A percentile compares a stretch with the other conserved stretches of the same genome.
phyloP scores from a whole-genome alignment of 2,797 vertebrate species.

The Serranus cabrilla region DNA sequence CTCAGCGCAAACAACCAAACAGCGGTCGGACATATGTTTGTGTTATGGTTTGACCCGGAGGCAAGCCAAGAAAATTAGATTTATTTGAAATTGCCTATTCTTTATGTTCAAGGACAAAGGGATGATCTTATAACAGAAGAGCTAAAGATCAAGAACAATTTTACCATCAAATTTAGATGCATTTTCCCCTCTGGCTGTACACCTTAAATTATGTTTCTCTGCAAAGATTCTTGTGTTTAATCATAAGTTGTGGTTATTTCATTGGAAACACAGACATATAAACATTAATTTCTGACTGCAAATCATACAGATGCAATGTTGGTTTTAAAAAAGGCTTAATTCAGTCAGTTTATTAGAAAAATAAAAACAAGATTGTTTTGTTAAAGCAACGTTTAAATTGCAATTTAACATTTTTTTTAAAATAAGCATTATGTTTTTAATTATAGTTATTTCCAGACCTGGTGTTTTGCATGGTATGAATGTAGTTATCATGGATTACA shows the following conservation, averaged over 20 bases:
- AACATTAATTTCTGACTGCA: neutral
- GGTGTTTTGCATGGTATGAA: neutral
- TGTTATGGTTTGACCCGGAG: slow-evolving; percentile 35
- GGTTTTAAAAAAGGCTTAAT: neutral
- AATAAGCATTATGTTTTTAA: neutral
- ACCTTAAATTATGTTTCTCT: neutral
- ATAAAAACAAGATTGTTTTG: neutral
- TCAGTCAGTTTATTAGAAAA: neutral
- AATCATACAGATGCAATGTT: neutral
- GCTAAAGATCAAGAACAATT: neutral
- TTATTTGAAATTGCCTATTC: neutral
- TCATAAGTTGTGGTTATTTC: neutral
- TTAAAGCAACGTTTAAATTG: neutral
- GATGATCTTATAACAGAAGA: neutral
- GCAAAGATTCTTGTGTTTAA: neutral
- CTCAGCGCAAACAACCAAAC: slow-evolving; percentile 48
- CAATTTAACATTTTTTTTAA: too few species aligned
- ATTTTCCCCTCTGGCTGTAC: neutral
- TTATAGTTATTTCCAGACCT: neutral
- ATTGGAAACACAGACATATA: slow-evolving; percentile 7
- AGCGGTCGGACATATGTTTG: slow-evolving; percentile 55
- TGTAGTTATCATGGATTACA: neutral
- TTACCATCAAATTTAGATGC: neutral
- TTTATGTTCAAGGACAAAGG: neutral
- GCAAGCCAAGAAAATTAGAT: slow-evolving; percentile 13